Percentiles rank a stretch among this genome's conserved stretches.
Evolutionary conservation across 2,888 invertebrate species (phyloP).

Genomic region (Alentia gelatinosa): DNA sequence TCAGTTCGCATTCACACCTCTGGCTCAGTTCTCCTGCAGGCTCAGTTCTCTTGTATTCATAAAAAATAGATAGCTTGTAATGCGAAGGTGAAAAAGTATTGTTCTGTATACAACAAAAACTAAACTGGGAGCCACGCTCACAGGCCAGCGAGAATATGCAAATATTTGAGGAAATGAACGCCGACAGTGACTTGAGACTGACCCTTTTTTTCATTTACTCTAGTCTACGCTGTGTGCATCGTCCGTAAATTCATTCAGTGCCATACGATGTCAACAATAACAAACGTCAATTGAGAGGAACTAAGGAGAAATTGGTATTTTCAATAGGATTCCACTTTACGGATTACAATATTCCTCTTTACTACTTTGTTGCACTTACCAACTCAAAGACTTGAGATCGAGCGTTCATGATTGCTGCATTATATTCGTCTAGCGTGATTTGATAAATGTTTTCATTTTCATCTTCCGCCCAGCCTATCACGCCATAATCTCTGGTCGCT

Average conservation of each 20-base stretch:
- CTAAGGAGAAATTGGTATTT: background rate
- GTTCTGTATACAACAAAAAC: no score
- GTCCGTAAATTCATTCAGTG: background rate
- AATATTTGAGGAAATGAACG: no score
- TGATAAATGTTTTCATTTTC: background rate
- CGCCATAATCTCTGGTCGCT: background rate
- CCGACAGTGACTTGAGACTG: no score
- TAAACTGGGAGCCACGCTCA: no score
- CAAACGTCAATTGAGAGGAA: background rate
- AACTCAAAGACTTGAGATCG: conserved; percentile 63
- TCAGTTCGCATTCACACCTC: no score
- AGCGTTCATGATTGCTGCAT: conserved; percentile 60
- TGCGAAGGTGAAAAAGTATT: no score
- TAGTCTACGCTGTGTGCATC: background rate
- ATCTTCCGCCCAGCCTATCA: background rate
- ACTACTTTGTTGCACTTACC: conserved; percentile 37
- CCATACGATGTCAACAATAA: background rate
- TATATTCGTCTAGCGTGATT: background rate
- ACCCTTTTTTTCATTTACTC: background rate
- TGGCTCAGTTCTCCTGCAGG: no score
- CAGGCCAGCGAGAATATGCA: no score
- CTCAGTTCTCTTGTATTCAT: no score
- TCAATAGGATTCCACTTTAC: no score
- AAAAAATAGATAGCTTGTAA: no score
- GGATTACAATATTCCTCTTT: background rate